Conservation (phyloP, 2,113 vertebrate genomes). For the Corythaeola cristata region DNA sequence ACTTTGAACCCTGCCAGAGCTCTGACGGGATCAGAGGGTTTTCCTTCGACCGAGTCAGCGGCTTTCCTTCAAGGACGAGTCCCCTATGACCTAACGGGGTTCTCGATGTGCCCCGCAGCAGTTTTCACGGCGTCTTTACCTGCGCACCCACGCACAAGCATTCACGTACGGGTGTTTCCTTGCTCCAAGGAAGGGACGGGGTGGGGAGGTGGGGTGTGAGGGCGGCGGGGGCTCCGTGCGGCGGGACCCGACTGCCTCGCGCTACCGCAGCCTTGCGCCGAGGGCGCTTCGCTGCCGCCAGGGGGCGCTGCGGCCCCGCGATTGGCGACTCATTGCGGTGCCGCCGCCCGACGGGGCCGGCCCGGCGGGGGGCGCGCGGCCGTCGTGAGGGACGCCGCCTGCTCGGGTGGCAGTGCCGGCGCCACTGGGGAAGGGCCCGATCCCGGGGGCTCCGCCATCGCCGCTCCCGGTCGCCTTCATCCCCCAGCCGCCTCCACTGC, state of each 20-base stretch:
- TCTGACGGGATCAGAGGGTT: neutral
- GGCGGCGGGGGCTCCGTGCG: accelerated
- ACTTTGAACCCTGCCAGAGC: neutral
- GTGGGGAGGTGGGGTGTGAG: too few species aligned
- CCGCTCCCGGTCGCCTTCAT: too few species aligned
- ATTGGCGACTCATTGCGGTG: neutral
- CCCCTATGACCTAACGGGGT: too few species aligned
- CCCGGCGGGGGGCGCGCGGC: too few species aligned
- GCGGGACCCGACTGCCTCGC: too few species aligned
- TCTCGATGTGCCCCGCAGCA: neutral
- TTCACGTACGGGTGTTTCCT: accelerated
- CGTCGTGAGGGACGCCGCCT: neutral
- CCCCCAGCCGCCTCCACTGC: neutral
- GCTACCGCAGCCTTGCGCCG: neutral
- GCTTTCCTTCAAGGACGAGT: neutral
- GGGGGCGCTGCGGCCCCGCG: conserved; percentile 67
- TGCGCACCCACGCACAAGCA: neutral
- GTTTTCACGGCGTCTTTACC: accelerated
- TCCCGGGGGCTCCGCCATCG: neutral
- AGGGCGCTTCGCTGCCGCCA: too few species aligned
- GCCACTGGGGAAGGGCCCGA: neutral
- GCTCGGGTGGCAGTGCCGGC: neutral
- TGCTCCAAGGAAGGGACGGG: neutral
- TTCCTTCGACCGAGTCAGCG: neutral
- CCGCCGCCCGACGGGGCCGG: neutral